Base-by-base conservation (phyloP, 2,888 invertebrate genomes). In the Amorpha juglandis region DNA sequence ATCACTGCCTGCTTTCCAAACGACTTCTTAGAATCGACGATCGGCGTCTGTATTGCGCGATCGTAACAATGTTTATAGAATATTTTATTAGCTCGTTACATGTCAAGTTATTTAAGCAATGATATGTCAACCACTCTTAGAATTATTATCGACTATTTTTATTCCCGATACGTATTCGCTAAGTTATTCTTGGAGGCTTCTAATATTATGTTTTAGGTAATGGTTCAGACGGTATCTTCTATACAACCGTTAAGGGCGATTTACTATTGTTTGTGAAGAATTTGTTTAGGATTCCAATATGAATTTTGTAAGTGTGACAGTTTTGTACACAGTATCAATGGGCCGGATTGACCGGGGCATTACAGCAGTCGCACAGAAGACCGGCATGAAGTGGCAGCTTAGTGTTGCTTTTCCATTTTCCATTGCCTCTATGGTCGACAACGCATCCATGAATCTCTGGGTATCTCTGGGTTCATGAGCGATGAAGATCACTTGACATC, bases 1-100 rank as follows among this genome's bases (percentile, higher is more conserved):
- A 92, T 92, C 92, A 92, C 92, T 91, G 90, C 90, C 92, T 91
- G 92, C 92, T 93, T 93, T 93, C 92, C 91, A 92, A 93, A 92
- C 92, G 89, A 90, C 90, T 93, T 92, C 92, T 86, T 80, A 88
- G 92, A 93, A 93, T 80, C 83, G 86, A 77, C 84, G 80, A 84
- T 83, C 87, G 86, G 86, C 90, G 89, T 87, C 88, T 90, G 87
- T 88, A 83, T 87, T 89, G 88, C 88, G 86, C 88, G 87, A 86
- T 86, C 75, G 80, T 82, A 83, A 84, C 81, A 79, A 76, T 87
- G 86, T 86, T 81, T 88, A 82, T 81, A 86, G 90, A 90, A 91
- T 86, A 88, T 89, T 79, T 87, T 87, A 89, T 88, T 84, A 88
- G 84, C 72, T 84, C 76, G 78, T 85, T 82, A 83, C 81, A 79